Percentiles rank a stretch among this genome's conserved stretches.
These are phyloP conservation scores for Callospermophilus lateralis DNA, from an alignment of 2,113 vertebrate genomes.

Conservation along the genomic window DNA sequence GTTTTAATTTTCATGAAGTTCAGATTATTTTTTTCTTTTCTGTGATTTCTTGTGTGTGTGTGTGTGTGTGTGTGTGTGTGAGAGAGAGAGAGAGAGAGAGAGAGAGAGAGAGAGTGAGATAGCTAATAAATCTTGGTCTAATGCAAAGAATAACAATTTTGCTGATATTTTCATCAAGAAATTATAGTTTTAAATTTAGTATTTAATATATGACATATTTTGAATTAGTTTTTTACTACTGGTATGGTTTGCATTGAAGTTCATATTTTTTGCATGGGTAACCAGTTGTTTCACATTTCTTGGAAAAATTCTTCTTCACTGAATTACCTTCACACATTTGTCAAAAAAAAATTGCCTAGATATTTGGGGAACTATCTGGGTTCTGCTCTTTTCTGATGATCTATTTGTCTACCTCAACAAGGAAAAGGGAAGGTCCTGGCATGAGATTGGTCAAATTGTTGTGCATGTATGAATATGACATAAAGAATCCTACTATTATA, in stretches of 20 bases:
- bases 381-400: not conserved
- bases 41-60: not conserved
- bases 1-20: constrained; percentile 12
- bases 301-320: not conserved
- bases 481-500: too few species aligned
- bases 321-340: not conserved
- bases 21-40: not conserved
- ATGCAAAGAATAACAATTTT: not conserved
- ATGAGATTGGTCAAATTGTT: too few species aligned
- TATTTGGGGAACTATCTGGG: not conserved
- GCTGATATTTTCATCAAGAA: not conserved
- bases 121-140: not conserved
- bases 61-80: too few species aligned
- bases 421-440: too few species aligned
- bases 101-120: too few species aligned
- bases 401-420: not conserved
- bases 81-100: too few species aligned
- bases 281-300: not conserved
- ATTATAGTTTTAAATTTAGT: not conserved
- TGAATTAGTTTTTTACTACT: not conserved
- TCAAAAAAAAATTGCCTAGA: not conserved
- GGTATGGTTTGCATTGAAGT: not conserved
- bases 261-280: not conserved
- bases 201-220: not conserved
- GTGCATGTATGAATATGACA: too few species aligned